Conservation (phyloP, 2,113 vertebrate genomes). For the Vidua chalybeata region DNA sequence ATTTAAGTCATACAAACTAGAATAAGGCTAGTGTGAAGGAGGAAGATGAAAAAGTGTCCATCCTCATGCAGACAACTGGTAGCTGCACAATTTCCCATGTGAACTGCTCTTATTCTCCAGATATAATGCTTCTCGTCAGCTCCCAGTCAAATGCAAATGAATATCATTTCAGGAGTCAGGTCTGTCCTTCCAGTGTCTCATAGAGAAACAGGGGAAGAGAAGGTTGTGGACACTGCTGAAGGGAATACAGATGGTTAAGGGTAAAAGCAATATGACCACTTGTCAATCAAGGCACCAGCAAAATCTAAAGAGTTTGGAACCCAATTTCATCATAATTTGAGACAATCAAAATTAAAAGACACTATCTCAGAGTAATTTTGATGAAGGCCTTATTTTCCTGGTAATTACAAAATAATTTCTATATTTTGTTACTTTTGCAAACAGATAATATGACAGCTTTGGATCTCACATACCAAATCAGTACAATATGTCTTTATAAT, state of each 20-base stretch:
- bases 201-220: not conserved
- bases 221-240: not conserved
- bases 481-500: not conserved
- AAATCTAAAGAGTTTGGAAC: not conserved
- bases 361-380: not conserved
- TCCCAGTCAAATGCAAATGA: not conserved
- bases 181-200: not conserved
- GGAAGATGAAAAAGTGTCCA: not conserved
- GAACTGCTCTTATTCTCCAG: not conserved
- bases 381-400: not conserved
- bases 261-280: not conserved
- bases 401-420: not conserved
- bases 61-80: not conserved
- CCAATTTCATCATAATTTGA: not conserved
- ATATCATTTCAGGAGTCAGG: not conserved
- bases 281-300: not conserved
- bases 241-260: not conserved
- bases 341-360: not conserved
- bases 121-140: not conserved
- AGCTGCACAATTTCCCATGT: not conserved
- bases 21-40: not conserved
- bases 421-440: not conserved
- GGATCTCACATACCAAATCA: not conserved
- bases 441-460: not conserved
- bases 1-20: not conserved